Evolutionary conservation across 2,888 invertebrate genomes (phyloP).

Genomic region (Automeris io): DNA sequence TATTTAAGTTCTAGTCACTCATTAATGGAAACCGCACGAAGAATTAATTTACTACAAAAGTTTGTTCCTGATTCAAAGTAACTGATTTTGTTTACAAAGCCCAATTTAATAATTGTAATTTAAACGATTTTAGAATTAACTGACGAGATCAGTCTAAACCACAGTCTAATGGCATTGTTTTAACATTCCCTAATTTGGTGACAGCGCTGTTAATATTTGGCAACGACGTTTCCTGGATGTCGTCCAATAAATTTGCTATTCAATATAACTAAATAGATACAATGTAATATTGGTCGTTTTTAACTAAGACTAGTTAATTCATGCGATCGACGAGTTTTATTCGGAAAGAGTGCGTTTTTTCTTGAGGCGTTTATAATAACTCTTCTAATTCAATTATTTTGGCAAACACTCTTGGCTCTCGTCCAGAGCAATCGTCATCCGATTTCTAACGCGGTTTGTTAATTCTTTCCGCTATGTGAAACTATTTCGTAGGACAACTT

Average conservation of each 20-base stretch:
- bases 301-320: background rate
- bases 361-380: conserved; percentile 15
- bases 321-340: background rate
- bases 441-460: conserved; percentile 35
- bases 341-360: conserved; percentile 12
- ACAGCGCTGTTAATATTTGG: conserved; percentile 55
- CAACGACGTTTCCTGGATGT: conserved; percentile 54
- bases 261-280: conserved; percentile 35
- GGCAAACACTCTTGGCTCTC: conserved; percentile 35
- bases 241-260: conserved; percentile 43
- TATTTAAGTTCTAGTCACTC: background rate
- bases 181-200: conserved; percentile 40
- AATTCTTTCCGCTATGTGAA: too few relatives aligned
- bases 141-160: background rate
- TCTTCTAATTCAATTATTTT: conserved; percentile 37
- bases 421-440: conserved; percentile 31
- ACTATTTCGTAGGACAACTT: too few relatives aligned
- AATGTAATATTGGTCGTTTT: conserved; percentile 9
- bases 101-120: background rate
- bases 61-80: background rate
- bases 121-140: background rate
- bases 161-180: conserved; percentile 12
- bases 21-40: background rate
- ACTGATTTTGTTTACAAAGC: background rate
- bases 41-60: background rate